Conservation (phyloP, 2,888 invertebrate genomes). For the Zootermopsis nevadensis region DNA sequence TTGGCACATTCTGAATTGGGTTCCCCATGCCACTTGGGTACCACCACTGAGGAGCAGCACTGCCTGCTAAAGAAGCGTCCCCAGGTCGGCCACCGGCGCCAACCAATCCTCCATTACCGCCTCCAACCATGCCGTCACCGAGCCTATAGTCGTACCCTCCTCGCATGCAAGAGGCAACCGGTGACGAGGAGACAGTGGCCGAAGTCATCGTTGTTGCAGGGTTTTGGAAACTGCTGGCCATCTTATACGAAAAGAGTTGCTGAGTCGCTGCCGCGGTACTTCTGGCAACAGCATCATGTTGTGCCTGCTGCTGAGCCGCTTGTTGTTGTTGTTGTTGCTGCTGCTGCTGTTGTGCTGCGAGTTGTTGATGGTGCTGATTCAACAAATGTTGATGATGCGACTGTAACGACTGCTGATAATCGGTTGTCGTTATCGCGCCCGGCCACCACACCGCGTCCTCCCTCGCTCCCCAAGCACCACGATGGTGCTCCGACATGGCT, state of each 20-base stretch:
- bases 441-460: constrained; percentile 72
- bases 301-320: constrained; percentile 73
- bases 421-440: constrained; percentile 64
- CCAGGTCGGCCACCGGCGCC: constrained; percentile 41
- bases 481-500: constrained; percentile 73
- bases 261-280: constrained; percentile 72
- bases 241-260: constrained; percentile 86
- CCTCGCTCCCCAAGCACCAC: constrained; percentile 73
- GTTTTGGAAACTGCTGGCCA: constrained; percentile 85
- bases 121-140: constrained; percentile 46
- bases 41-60: constrained; percentile 53
- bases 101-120: constrained; percentile 35
- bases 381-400: constrained; percentile 66
- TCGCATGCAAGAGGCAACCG: constrained; percentile 57
- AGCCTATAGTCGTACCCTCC: constrained; percentile 50
- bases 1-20: constrained; percentile 52
- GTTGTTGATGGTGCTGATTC: constrained; percentile 62
- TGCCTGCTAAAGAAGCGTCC: constrained; percentile 35
- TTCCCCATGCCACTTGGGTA: constrained; percentile 52
- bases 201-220: constrained; percentile 74
- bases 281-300: constrained; percentile 68
- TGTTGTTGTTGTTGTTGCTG: constrained; percentile 63
- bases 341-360: constrained; percentile 62
- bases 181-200: constrained; percentile 72
- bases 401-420: constrained; percentile 67